A percentile compares a stretch with the other conserved stretches of the same genome.
Evolutionary conservation across 2,113 vertebrate genomes (phyloP).

Genomic region (Callionymus lyra): DNA sequence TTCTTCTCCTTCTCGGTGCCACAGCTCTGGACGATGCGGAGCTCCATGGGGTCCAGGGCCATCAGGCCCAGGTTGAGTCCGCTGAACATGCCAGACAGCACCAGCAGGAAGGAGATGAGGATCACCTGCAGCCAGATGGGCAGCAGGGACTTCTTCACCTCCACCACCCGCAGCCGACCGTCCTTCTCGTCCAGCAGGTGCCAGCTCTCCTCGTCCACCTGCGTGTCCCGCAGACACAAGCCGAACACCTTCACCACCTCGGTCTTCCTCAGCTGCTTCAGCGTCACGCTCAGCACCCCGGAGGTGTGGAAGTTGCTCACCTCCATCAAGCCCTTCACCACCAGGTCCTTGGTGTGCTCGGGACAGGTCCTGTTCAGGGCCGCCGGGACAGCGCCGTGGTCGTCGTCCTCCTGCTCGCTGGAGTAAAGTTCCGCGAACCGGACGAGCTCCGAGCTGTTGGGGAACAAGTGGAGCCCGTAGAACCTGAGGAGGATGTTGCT

Average conservation of each 20-base stretch:
- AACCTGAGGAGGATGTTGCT: conserved; percentile 75
- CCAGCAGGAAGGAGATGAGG: conserved; percentile 70
- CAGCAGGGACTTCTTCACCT: conserved; percentile 72
- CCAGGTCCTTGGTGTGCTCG: conserved; percentile 70
- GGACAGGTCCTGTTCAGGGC: conserved; percentile 61
- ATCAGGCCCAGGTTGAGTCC: conserved; percentile 93
- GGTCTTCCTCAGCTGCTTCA: conserved; percentile 80
- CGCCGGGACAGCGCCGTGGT: background rate
- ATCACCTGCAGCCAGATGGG: conserved; percentile 83
- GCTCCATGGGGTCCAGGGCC: conserved; percentile 95
- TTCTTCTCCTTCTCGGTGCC: conserved; percentile 85
- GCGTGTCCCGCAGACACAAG: conserved; percentile 69
- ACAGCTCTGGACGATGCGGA: conserved; percentile 94
- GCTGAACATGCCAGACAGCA: conserved; percentile 92
- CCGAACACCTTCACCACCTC: conserved; percentile 75
- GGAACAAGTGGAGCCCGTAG: conserved; percentile 74
- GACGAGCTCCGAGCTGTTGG: conserved; percentile 58
- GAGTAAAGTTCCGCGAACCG: conserved; percentile 65
- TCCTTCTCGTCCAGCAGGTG: conserved; percentile 61
- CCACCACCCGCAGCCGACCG: conserved; percentile 72
- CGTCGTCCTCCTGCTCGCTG: conserved; percentile 38
- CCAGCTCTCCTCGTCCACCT: conserved; percentile 64
- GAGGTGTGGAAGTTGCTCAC: conserved; percentile 64
- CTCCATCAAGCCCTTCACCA: conserved; percentile 31
- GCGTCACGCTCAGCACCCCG: conserved; percentile 64